Percentiles rank a stretch among this genome's conserved stretches.
phyloP scores from a whole-genome alignment of 2,113 vertebrate genomes.

The Rhabdornis inornatus region DNA sequence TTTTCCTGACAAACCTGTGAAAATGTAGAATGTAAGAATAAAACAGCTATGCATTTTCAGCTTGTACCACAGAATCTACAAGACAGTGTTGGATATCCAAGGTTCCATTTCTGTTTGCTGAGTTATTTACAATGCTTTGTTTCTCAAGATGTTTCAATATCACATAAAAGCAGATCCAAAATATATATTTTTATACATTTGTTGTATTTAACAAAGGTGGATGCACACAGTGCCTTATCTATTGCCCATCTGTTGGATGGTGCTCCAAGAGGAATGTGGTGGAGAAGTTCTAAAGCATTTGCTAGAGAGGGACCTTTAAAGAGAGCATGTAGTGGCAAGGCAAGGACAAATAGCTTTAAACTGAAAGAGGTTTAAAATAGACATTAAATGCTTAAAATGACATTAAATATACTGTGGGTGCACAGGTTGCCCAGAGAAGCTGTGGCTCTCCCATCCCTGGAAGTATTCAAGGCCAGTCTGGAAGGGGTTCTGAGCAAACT shows the following conservation, averaged over 20 bases:
- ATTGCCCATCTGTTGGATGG: neutral
- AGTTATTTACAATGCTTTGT: neutral
- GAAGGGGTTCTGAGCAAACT: neutral
- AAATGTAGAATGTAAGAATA: neutral
- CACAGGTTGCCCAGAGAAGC: neutral
- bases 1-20: neutral
- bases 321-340: neutral
- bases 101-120: neutral
- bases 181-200: neutral
- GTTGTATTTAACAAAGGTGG: neutral
- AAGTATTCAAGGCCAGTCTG: neutral
- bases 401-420: too few relatives aligned
- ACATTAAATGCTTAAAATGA: neutral
- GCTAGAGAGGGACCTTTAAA: neutral
- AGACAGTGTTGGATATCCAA: neutral
- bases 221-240: neutral
- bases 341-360: neutral
- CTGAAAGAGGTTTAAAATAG: neutral
- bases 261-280: neutral
- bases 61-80: neutral
- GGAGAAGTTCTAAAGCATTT: neutral
- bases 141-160: neutral
- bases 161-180: neutral
- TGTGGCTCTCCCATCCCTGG: neutral
- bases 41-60: neutral